These are phyloP conservation scores for Anthopleura xanthogrammica DNA, from an alignment of 92 coral and sea anemone species.

Conservation along the genomic window DNA sequence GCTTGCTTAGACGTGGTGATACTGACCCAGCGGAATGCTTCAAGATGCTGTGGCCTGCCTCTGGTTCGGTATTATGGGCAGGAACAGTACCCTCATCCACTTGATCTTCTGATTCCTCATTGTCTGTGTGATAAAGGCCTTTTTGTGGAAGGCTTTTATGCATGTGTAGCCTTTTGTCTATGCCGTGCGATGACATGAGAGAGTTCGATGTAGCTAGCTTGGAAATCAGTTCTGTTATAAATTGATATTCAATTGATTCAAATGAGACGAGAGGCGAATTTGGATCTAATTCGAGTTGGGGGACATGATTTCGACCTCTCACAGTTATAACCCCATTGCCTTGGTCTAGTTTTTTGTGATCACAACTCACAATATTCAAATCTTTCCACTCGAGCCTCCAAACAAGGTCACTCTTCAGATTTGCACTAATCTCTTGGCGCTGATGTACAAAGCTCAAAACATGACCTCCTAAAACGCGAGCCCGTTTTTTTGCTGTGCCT, in stretches of 20 bases:
- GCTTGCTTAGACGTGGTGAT: constrained; percentile 68
- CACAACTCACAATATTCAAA: constrained; percentile 27
- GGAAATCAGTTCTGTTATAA: constrained; percentile 55
- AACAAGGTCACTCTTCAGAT: constrained; percentile 47
- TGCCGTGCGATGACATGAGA: constrained; percentile 35
- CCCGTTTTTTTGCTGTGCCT: constrained; percentile 66
- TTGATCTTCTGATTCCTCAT: constrained; percentile 10
- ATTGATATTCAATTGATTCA: constrained; percentile 60
- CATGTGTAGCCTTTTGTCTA: constrained; percentile 32
- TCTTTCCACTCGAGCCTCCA: constrained; percentile 71
- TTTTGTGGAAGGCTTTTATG: constrained; percentile 47
- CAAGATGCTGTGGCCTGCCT: constrained; percentile 70
- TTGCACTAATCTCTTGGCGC: constrained; percentile 60
- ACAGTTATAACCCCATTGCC: constrained; percentile 61
- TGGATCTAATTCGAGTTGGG: constrained; percentile 49
- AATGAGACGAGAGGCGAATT: constrained; percentile 57
- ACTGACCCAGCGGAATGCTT: constrained; percentile 48
- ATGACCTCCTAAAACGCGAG: constrained; percentile 54
- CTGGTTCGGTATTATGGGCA: constrained; percentile 28
- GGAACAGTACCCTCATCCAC: constrained; percentile 3
- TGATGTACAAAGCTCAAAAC: constrained; percentile 51
- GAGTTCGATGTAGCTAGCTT: constrained; percentile 71
- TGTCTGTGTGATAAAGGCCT: constrained; percentile 22
- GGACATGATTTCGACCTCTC: constrained; percentile 41
- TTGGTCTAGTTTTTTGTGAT: constrained; percentile 18